Evolutionary conservation across 1,140 invertebrate species (phyloP).

Genomic region (Gryon sp.): DNA sequence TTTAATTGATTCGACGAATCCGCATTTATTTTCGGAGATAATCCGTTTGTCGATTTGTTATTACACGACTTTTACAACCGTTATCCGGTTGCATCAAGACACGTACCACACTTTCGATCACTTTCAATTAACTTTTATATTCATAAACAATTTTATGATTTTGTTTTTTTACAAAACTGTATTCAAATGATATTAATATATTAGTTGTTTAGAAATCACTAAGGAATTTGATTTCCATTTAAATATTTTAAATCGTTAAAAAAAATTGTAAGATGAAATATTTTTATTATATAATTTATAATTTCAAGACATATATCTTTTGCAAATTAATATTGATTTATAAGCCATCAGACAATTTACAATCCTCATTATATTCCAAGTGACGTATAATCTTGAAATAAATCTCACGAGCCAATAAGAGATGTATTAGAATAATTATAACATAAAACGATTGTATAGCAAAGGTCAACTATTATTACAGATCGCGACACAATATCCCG

Average conservation of each 20-base stretch:
- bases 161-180: too few species aligned
- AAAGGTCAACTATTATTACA: constrained; percentile 35
- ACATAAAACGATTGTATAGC: constrained; percentile 13
- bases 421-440: constrained; percentile 32
- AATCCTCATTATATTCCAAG: constrained; percentile 5
- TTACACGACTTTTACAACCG: constrained; percentile 11
- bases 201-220: too few species aligned
- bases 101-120: background rate
- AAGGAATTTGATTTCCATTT: too few species aligned
- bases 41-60: constrained; percentile 27
- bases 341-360: background rate
- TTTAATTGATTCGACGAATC: constrained; percentile 58
- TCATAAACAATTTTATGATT: too few species aligned
- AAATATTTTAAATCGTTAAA: too few species aligned
- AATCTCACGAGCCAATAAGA: background rate
- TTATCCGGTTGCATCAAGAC: background rate
- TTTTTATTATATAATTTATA: too few species aligned
- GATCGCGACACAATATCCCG: background rate
- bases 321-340: too few species aligned
- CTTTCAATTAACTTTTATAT: constrained; percentile 2
- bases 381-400: constrained; percentile 2
- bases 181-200: too few species aligned
- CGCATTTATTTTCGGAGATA: constrained; percentile 48
- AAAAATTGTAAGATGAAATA: too few species aligned
- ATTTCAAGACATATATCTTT: too few species aligned